phyloP scores from a whole-genome alignment of 2,888 invertebrate genomes.

The Dicycla oo region DNA sequence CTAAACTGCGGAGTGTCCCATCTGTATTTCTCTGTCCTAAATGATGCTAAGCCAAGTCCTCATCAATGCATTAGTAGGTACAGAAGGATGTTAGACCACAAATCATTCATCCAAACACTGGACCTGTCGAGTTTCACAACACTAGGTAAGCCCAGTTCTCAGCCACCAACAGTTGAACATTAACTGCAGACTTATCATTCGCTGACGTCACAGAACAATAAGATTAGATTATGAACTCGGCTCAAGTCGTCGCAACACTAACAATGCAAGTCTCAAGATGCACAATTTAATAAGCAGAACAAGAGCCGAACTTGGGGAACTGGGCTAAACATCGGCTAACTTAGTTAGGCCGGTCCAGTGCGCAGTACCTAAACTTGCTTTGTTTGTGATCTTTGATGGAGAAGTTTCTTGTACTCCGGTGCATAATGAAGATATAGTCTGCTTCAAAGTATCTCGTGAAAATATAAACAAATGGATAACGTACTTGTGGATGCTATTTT shows the following conservation, averaged over 20 bases:
- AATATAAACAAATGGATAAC: not conserved
- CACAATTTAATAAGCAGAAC: constrained; percentile 58
- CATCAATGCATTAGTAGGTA: not conserved
- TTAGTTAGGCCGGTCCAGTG: constrained; percentile 50
- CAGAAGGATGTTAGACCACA: not conserved
- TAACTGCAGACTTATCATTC: constrained; percentile 23
- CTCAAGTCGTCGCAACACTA: constrained; percentile 23
- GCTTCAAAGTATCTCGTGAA: not conserved
- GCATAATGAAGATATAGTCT: constrained; percentile 2
- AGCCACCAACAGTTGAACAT: constrained; percentile 23
- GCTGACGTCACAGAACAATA: constrained; percentile 24
- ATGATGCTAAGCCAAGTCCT: not conserved
- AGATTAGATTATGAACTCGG: constrained; percentile 34
- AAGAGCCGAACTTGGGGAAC: constrained; percentile 49
- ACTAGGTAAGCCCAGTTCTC: not conserved
- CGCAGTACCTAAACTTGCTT: constrained; percentile 12
- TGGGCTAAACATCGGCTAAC: constrained; percentile 58
- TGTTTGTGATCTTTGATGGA: constrained; percentile 41
- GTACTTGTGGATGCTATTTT: no score
- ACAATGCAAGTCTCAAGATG: constrained; percentile 56
- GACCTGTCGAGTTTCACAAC: constrained; percentile 2
- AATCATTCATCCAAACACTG: not conserved
- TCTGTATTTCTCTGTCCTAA: no score
- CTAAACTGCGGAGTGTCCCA: no score
- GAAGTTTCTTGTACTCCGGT: constrained; percentile 25